Evolutionary conservation across 2,888 invertebrate genomes (phyloP).

Genomic region (Rhaphigaster nebulosa): DNA sequence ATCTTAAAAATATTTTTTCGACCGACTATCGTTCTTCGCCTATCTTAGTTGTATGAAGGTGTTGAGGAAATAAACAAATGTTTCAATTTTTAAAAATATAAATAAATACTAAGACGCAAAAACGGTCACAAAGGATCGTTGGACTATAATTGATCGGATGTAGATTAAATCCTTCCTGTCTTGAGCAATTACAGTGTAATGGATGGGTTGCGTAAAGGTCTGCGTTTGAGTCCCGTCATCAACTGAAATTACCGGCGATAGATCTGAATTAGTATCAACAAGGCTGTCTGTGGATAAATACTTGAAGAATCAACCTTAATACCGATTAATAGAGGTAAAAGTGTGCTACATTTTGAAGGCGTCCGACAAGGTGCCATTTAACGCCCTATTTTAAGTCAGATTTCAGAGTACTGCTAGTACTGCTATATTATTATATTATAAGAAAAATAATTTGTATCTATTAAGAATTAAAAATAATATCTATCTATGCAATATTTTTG

Average conservation of each 20-base stretch:
- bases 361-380: not conserved
- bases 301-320: not conserved
- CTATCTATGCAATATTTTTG: too few species aligned
- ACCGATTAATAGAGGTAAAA: not conserved
- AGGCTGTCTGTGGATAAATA: not conserved
- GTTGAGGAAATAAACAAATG: not conserved
- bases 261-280: not conserved
- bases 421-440: too few species aligned
- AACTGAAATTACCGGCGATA: not conserved
- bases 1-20: too few species aligned
- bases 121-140: not conserved
- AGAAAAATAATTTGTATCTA: too few species aligned
- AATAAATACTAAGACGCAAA: not conserved
- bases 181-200: slow-evolving; percentile 1
- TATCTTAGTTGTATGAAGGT: too few species aligned
- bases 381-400: not conserved
- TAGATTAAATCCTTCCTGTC: slow-evolving; percentile 16
- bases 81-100: not conserved
- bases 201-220: not conserved
- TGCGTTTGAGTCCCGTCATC: not conserved
- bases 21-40: too few species aligned
- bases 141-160: not conserved
- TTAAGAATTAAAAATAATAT: too few species aligned
- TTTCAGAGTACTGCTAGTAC: not conserved
- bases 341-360: slow-evolving; percentile 7